phyloP scores from a whole-genome alignment of 2,888 invertebrate genomes.

The Nemurella pictetii region DNA sequence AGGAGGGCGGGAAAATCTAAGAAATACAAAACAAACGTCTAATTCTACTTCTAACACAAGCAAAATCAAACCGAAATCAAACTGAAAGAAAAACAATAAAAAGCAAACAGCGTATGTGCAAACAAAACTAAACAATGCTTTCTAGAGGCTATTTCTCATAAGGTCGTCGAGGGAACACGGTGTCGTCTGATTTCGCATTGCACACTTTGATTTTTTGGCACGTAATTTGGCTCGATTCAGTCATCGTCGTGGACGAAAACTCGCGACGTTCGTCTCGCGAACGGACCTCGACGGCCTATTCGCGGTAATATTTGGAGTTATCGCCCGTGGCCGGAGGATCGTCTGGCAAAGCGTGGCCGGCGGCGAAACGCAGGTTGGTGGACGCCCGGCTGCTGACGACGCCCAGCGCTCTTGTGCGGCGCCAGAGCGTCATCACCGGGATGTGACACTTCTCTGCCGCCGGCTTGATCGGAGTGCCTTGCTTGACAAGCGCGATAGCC shows the following conservation, averaged over 20 bases:
- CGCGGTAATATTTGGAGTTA: neutral
- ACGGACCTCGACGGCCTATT: neutral
- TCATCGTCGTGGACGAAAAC: neutral
- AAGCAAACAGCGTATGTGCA: neutral
- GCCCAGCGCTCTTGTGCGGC: slow-evolving; percentile 49
- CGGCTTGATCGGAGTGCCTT: slow-evolving; percentile 50
- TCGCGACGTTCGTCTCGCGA: neutral
- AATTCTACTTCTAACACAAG: slow-evolving; percentile 41
- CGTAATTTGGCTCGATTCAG: neutral
- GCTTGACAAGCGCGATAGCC: slow-evolving; percentile 49
- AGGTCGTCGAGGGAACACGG: neutral
- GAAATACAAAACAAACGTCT: slow-evolving; percentile 47
- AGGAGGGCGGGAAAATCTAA: slow-evolving; percentile 44
- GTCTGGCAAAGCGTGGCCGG: neutral
- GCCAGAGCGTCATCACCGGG: slow-evolving; percentile 51
- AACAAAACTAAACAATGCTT: neutral
- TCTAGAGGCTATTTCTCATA: neutral
- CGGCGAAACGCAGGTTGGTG: neutral
- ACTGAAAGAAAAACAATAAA: slow-evolving; percentile 32
- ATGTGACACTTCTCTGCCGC: slow-evolving; percentile 50
- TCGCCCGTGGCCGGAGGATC: neutral
- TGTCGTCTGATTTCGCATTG: neutral
- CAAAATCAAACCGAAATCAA: slow-evolving; percentile 35
- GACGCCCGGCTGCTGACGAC: slow-evolving; percentile 47
- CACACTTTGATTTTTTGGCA: neutral